Conservation (phyloP, 1,140 invertebrate species). For the Brachionus plicatilis region DNA sequence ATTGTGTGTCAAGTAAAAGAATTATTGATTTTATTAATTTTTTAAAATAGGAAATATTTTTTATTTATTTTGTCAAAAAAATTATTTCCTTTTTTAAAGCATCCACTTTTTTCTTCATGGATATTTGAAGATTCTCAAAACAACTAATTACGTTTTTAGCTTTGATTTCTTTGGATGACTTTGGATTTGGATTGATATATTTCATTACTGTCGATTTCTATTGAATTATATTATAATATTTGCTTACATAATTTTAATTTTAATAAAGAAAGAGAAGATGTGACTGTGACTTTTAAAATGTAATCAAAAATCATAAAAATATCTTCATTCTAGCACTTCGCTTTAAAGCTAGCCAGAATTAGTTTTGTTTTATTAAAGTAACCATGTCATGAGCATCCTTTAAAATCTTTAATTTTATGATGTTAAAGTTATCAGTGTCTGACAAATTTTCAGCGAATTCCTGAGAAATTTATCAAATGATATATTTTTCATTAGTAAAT, state of each 20-base stretch:
- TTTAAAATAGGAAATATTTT: no score
- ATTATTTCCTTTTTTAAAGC: no score
- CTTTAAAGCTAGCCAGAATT: not conserved
- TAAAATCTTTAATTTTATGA: not conserved
- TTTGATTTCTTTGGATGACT: not conserved
- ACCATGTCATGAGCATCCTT: not conserved
- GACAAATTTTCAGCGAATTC: not conserved
- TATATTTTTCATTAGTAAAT: not conserved
- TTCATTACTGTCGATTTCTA: not conserved
- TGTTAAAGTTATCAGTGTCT: not conserved
- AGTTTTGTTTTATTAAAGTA: conserved; percentile 7
- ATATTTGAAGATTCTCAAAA: not conserved
- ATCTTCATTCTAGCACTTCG: not conserved
- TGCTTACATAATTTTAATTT: not conserved
- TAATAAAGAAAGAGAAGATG: not conserved
- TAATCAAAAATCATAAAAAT: not conserved
- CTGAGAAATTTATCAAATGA: not conserved
- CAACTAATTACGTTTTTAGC: not conserved
- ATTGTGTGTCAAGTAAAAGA: no score
- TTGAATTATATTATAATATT: not conserved
- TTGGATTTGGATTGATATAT: conserved; percentile 13
- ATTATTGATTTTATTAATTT: no score
- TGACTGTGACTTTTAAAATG: not conserved
- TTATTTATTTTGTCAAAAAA: no score
- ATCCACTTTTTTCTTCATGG: no score